phyloP scores from a whole-genome alignment of 2,113 vertebrate genomes.

The Grammomys surdaster region DNA sequence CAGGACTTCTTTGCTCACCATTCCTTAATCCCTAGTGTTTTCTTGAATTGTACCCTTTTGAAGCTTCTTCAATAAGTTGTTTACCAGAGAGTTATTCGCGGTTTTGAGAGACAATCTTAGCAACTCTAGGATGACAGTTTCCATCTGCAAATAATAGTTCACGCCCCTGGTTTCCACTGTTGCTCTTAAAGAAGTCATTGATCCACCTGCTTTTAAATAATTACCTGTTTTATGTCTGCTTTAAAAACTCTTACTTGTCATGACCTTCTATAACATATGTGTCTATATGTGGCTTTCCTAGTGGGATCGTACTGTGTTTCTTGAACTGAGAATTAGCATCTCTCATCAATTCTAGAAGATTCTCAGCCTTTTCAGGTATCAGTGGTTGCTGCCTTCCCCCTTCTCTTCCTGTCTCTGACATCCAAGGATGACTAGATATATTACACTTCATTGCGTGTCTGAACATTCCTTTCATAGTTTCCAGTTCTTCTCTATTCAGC shows the following conservation, averaged over 20 bases:
- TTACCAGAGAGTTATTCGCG: background rate
- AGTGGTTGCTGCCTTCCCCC: background rate
- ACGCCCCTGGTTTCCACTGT: background rate
- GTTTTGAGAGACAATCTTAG: background rate
- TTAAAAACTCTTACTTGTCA: background rate
- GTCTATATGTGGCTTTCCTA: background rate
- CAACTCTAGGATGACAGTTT: constrained; percentile 27
- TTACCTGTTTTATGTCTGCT: background rate
- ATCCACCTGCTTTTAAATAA: background rate
- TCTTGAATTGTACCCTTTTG: background rate
- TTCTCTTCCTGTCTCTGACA: constrained; percentile 8
- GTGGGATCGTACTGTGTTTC: background rate
- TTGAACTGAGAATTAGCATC: constrained; percentile 42
- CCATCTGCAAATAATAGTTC: background rate
- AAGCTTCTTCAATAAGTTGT: background rate
- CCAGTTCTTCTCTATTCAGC: background rate
- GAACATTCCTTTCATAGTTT: background rate
- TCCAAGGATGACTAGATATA: background rate
- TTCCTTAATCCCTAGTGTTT: constrained; percentile 8
- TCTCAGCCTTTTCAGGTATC: background rate
- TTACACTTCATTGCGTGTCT: background rate
- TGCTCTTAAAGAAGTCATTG: background rate
- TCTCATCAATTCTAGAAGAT: background rate
- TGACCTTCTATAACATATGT: background rate
- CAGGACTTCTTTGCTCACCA: background rate